Evolutionary conservation across 2,113 vertebrate species (phyloP).

Genomic region (Corythornis cristatus): DNA sequence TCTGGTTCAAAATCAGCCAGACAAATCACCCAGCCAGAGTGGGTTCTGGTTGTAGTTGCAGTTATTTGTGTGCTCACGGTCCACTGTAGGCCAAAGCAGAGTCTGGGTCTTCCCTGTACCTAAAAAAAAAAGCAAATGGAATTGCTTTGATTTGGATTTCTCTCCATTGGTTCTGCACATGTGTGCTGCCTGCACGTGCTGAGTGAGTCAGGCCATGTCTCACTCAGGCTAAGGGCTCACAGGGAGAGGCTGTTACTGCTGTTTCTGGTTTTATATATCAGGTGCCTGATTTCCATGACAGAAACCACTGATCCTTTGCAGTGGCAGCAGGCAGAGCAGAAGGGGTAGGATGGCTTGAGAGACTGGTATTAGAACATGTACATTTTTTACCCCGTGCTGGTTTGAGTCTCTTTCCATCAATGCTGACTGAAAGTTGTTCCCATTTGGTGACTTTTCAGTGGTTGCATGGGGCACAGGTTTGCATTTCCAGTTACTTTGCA

Average conservation of each 20-base stretch:
- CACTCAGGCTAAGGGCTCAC: neutral
- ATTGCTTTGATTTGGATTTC: neutral
- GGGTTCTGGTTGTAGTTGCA: neutral
- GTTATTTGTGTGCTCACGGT: neutral
- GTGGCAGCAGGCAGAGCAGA: neutral
- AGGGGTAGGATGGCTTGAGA: neutral
- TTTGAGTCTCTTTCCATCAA: neutral
- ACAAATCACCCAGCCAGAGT: neutral
- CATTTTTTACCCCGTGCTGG: neutral
- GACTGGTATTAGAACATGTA: neutral
- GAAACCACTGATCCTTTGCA: neutral
- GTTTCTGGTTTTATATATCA: slow-evolving; percentile 7
- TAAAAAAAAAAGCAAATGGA: slow-evolving; percentile 1
- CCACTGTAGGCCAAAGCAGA: neutral
- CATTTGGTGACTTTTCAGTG: neutral
- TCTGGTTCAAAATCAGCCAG: neutral
- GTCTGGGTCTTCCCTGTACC: neutral
- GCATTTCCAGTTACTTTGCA: neutral
- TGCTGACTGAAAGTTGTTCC: neutral
- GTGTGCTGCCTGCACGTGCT: fast-evolving
- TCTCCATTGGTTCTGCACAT: neutral
- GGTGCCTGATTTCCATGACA: neutral
- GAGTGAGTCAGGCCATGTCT: neutral
- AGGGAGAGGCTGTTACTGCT: neutral
- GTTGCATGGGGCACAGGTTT: neutral